phyloP scores from a whole-genome alignment of 1,140 invertebrate species.

The Chymomyza costata region DNA sequence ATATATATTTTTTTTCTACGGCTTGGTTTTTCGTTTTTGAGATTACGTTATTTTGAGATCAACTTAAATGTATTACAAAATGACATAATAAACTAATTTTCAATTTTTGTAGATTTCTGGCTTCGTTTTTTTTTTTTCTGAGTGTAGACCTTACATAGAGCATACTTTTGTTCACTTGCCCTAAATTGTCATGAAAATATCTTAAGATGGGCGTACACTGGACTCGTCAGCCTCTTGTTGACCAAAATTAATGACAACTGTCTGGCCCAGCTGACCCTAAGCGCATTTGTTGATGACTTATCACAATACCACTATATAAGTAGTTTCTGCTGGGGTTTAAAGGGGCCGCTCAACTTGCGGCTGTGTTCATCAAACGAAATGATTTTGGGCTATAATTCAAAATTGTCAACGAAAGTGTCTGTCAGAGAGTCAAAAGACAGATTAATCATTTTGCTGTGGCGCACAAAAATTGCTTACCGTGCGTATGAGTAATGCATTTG shows the following conservation, averaged over 20 bases:
- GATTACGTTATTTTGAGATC: no score
- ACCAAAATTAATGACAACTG: slow-evolving; percentile 68
- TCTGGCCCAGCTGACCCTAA: slow-evolving; percentile 59
- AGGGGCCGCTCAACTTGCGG: not conserved
- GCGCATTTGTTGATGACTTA: slow-evolving; percentile 58
- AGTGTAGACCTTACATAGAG: no score
- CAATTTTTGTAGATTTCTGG: no score
- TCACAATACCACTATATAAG: slow-evolving; percentile 48
- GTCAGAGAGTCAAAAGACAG: slow-evolving; percentile 34
- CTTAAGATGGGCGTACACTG: slow-evolving; percentile 19
- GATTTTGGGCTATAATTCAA: slow-evolving; percentile 36
- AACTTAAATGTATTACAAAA: no score
- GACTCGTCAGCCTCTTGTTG: slow-evolving; percentile 30
- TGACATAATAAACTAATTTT: no score
- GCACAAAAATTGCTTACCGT: slow-evolving; percentile 37
- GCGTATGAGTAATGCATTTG: slow-evolving; percentile 61
- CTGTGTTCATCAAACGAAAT: no score
- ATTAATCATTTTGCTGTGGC: slow-evolving; percentile 39
- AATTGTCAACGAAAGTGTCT: slow-evolving; percentile 25
- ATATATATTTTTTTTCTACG: no score
- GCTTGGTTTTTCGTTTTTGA: no score
- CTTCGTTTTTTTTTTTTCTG: no score
- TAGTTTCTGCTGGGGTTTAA: slow-evolving; percentile 6
- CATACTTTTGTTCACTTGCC: slow-evolving; percentile 40
- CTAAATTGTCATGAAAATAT: slow-evolving; percentile 67